Evolutionary conservation across 2,888 invertebrate species (phyloP).

Genomic region (Eristalis tenax): DNA sequence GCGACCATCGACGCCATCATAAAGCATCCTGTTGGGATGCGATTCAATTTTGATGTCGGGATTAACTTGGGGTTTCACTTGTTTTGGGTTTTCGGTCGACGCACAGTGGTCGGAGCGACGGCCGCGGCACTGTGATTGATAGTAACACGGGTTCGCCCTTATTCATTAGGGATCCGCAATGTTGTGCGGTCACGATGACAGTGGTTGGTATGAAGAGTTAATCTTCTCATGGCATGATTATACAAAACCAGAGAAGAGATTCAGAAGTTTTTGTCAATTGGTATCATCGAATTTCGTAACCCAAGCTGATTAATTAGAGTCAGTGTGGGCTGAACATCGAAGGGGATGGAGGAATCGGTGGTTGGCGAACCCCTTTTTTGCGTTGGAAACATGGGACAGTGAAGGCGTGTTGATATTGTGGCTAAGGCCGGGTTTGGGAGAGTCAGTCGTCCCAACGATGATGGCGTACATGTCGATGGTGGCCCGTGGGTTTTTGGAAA

Average conservation of each 20-base stretch:
- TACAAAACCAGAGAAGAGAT: background rate
- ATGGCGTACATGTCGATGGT: too few species aligned
- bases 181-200: background rate
- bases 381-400: background rate
- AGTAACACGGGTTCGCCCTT: background rate
- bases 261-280: background rate
- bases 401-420: background rate
- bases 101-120: background rate
- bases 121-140: background rate
- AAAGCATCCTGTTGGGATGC: background rate
- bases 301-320: background rate
- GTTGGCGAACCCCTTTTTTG: background rate
- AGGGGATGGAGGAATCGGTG: too few species aligned
- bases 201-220: background rate
- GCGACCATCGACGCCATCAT: background rate
- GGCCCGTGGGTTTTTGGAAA: too few species aligned
- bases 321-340: background rate
- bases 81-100: background rate
- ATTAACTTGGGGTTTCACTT: background rate
- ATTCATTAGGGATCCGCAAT: background rate
- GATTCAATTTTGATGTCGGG: background rate
- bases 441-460: too few species aligned
- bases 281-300: background rate
- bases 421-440: too few species aligned
- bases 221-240: background rate